Evolutionary conservation across 35 echinoderm and acorn worm species (phyloP).

Genomic region (Eucidaris tribuloides): DNA sequence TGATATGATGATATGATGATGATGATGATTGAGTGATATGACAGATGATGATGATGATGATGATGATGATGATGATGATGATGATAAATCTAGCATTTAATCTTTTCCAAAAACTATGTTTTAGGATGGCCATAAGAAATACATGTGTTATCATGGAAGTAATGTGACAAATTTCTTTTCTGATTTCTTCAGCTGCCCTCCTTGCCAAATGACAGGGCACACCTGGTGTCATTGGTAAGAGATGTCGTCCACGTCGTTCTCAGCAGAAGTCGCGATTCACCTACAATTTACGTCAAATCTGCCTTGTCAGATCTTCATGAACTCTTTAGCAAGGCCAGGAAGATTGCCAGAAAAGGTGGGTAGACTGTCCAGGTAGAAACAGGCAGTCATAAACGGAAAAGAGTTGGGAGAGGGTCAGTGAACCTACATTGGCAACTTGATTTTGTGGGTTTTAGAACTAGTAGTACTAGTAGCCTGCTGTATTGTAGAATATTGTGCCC

Average conservation of each 20-base stretch:
- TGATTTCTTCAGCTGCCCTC: background rate
- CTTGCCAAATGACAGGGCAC: conserved; percentile 20
- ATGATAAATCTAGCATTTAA: too few species aligned
- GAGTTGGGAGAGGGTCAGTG: too few species aligned
- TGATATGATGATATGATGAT: too few species aligned
- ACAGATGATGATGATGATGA: too few species aligned
- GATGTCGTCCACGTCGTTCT: conserved; percentile 68
- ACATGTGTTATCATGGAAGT: too few species aligned
- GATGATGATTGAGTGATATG: too few species aligned
- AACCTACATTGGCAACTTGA: background rate
- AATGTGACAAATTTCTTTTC: background rate
- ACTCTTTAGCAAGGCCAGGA: background rate
- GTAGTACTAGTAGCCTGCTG: background rate
- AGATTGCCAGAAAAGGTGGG: background rate
- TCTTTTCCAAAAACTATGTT: too few species aligned
- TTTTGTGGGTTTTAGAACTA: background rate
- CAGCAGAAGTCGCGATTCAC: conserved; percentile 8
- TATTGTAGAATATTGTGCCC: background rate
- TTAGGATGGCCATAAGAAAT: too few species aligned
- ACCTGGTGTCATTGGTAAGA: conserved; percentile 6
- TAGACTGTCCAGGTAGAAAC: background rate
- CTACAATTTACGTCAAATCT: conserved; percentile 19
- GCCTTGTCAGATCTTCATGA: conserved; percentile 47
- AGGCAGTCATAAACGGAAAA: background rate
- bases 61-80: too few species aligned